Evolutionary conservation across 2,797 vertebrate species (phyloP).

Genomic region (Halcyon chelicuti): DNA sequence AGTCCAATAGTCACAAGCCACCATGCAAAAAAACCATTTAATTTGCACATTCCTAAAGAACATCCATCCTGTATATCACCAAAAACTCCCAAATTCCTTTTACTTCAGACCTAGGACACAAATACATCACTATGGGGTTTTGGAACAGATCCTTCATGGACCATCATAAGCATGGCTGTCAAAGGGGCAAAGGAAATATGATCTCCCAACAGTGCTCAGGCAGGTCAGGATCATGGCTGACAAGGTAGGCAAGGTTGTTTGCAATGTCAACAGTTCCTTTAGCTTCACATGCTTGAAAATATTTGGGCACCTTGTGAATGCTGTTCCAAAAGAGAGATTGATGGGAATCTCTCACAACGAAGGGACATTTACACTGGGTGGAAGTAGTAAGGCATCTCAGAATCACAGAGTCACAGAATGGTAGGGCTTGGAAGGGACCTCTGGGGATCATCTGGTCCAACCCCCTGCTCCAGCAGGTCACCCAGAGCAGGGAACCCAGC

Average conservation of each 20-base stretch:
- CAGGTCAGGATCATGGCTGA: not conserved
- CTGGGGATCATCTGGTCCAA: no score
- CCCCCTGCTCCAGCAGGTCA: no score
- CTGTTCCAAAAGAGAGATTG: not conserved
- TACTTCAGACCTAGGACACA: not conserved
- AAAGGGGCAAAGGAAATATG: not conserved
- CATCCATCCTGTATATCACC: not conserved
- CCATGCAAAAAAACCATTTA: rapidly evolving
- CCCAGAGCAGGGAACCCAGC: no score
- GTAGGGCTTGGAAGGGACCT: no score
- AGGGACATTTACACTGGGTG: not conserved
- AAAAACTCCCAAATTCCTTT: not conserved
- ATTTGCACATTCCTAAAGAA: not conserved
- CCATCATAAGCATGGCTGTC: not conserved
- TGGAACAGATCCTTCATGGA: not conserved
- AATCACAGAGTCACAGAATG: no score
- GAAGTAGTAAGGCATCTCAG: not conserved
- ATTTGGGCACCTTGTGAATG: not conserved
- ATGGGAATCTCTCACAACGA: not conserved
- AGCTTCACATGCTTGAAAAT: not conserved
- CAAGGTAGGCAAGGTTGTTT: not conserved
- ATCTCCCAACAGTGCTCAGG: no score
- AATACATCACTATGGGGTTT: not conserved
- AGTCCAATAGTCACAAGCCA: not conserved
- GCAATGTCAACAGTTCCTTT: not conserved